These are phyloP conservation scores for Dryococelus australis DNA, from an alignment of 2,888 invertebrate genomes.

Conservation along the genomic window DNA sequence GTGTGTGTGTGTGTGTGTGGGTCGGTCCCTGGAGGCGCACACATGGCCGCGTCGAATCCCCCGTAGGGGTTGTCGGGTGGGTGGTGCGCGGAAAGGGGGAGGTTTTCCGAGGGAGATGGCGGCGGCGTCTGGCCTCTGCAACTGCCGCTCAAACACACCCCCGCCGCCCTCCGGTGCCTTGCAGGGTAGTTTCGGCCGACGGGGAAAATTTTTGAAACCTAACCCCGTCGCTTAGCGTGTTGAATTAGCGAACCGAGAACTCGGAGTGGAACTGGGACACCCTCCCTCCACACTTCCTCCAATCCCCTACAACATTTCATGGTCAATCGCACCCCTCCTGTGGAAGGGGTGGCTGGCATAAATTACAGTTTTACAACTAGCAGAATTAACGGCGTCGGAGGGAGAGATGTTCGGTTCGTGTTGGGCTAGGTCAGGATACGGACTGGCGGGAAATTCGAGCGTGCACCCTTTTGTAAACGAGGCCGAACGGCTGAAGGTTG, in stretches of 20 bases:
- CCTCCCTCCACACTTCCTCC: neutral
- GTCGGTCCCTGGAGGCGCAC: neutral
- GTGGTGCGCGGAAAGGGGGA: neutral
- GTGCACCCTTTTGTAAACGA: no score
- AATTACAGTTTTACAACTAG: slow-evolving; percentile 1
- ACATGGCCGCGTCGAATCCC: slow-evolving; percentile 1
- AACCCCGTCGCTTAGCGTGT: slow-evolving; percentile 6
- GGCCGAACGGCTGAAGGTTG: no score
- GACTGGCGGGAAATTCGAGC: no score
- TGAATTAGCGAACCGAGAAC: neutral
- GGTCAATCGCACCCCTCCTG: neutral
- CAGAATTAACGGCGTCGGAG: no score
- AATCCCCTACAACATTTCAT: neutral
- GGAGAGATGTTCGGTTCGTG: no score
- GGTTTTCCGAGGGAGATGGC: neutral
- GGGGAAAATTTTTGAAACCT: neutral
- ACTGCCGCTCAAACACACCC: neutral
- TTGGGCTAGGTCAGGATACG: no score
- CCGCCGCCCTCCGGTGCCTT: neutral
- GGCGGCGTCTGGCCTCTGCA: neutral
- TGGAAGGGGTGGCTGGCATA: neutral
- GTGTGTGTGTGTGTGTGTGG: no score
- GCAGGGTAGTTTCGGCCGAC: neutral
- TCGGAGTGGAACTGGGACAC: neutral
- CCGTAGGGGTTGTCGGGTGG: neutral